Evolutionary conservation across 37 sponge, comb jelly and placozoan species (phyloP), one percentile per base, ranked within the genome.

Genomic region (Diacarnus erythraeanus): DNA sequence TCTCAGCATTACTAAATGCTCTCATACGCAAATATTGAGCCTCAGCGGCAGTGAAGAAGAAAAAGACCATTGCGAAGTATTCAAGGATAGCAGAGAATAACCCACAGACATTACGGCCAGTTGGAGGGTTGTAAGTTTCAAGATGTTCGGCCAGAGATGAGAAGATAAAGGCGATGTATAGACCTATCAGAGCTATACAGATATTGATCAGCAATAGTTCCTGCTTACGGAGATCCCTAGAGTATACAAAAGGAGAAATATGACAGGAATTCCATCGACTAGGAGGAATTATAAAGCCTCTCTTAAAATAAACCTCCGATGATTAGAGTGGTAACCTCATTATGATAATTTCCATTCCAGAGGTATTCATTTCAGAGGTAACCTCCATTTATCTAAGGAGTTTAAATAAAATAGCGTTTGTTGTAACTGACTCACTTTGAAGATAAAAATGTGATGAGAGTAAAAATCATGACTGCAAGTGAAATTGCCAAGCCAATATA

Each of bases 11-110:
- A n/a, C n/a, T n/a, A n/a, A n/a, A n/a, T n/a, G n/a, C n/a, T n/a
- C n/a, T n/a, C n/a, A n/a, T n/a, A n/a, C n/a, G n/a, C n/a, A n/a
- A n/a, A n/a, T n/a, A n/a, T n/a, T n/a, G n/a, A n/a, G n/a, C n/a
- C n/a, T 88, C 89, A 0, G 74, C 43, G 21, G 66, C 78, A 3
- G 80, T 83, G 80, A 79, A 83, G 26, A 78, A 72, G 84, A 88
- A 88, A 69, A 68, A 83, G 75, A 22, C 75, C 60, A 88, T 41
- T 47, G 79, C 61, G 69, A 83, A 83, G 75, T 82, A 82, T 39
- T 83, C 61, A 38, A 87, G 61, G 36, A 87, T 27, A 35, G 82
- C 87, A 36, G 82, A 75, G 59, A 87, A 42, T 31, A 87, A 31
- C n/a, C 70, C 82, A 36, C 87, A 87, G 34, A 73, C 20, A 20